Conservation (phyloP, 2,888 invertebrate species). For the Agrochola lychnidis region DNA sequence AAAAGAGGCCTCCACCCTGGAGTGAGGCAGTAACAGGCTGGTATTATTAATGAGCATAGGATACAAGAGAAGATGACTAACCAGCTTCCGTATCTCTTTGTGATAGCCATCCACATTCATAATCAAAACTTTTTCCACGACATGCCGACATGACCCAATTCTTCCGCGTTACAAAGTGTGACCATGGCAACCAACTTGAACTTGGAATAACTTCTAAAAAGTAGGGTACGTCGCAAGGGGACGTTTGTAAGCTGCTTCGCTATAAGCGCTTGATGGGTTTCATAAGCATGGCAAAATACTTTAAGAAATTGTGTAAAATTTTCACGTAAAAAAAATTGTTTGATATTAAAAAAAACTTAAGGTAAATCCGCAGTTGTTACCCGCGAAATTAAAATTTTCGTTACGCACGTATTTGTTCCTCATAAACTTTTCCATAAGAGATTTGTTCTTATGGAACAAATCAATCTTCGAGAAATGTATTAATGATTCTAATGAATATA, state of each 20-base stretch:
- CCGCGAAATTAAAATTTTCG: too few species aligned
- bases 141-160: not conserved
- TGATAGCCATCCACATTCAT: not conserved
- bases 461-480: too few species aligned
- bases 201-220: constrained; percentile 11
- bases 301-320: not conserved
- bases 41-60: not conserved
- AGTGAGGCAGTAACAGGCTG: not conserved
- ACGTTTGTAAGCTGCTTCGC: constrained; percentile 3
- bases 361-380: too few species aligned
- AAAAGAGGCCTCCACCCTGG: not conserved
- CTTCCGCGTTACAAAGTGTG: not conserved
- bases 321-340: not conserved
- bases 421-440: too few species aligned
- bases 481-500: too few species aligned
- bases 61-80: not conserved
- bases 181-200: not conserved
- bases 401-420: too few species aligned
- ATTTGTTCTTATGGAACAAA: too few species aligned
- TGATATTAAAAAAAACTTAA: too few species aligned
- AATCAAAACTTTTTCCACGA: not conserved
- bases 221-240: not conserved
- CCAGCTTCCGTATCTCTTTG: not conserved
- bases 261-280: constrained; percentile 16
- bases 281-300: not conserved